Conservation (phyloP, 1,140 invertebrate genomes). For the Teleopsis dalmanni region DNA sequence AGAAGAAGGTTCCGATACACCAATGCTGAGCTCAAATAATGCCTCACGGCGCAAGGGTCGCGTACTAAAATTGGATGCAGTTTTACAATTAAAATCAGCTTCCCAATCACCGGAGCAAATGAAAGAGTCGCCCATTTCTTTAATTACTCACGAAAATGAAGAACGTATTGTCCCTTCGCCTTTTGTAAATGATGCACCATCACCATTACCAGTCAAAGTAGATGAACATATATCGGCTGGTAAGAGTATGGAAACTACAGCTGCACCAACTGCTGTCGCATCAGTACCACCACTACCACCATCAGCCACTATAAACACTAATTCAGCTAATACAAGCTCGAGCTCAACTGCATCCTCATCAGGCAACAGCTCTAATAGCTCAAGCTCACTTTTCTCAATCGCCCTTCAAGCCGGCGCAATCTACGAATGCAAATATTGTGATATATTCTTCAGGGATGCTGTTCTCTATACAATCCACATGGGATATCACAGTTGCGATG, state of each 20-base stretch:
- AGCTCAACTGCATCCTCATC: constrained; percentile 38
- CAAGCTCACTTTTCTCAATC: constrained; percentile 40
- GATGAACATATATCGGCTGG: constrained; percentile 33
- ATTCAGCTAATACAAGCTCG: constrained; percentile 22
- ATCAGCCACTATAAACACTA: constrained; percentile 18
- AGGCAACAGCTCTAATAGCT: constrained; percentile 45
- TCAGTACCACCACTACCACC: constrained; percentile 16
- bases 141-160: constrained; percentile 17
- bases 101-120: constrained; percentile 22
- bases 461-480: constrained; percentile 93
- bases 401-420: constrained; percentile 37
- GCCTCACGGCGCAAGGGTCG: constrained; percentile 33
- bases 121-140: constrained; percentile 17
- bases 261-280: not conserved
- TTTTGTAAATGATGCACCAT: not conserved
- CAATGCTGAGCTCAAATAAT: constrained; percentile 26
- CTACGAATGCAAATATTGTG: constrained; percentile 77
- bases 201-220: constrained; percentile 3
- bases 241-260: constrained; percentile 31
- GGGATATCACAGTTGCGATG: constrained; percentile 84
- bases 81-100: constrained; percentile 26
- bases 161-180: too few relatives aligned
- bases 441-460: constrained; percentile 81
- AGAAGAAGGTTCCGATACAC: constrained; percentile 29
- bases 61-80: constrained; percentile 32